phyloP scores from a whole-genome alignment of 2,113 vertebrate genomes.

The Scomber japonicus region DNA sequence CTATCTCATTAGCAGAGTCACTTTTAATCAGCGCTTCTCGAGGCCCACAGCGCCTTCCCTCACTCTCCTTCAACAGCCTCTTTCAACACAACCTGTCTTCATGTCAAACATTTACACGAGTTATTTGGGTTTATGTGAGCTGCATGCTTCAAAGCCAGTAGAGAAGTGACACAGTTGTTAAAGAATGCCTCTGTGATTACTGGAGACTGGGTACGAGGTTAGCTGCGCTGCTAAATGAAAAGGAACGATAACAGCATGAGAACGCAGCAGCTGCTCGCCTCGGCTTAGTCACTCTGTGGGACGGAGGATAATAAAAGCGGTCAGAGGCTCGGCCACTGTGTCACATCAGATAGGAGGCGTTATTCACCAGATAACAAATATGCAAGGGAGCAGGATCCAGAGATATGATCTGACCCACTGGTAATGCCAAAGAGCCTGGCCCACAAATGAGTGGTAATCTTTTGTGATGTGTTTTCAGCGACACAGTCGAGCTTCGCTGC shows the following conservation, averaged over 20 bases:
- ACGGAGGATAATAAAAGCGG: slow-evolving; percentile 59
- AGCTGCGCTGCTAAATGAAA: slow-evolving; percentile 67
- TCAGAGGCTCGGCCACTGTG: slow-evolving; percentile 50
- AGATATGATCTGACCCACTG: slow-evolving; percentile 65
- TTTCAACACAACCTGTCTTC: slow-evolving; percentile 60
- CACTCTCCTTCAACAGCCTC: slow-evolving; percentile 41
- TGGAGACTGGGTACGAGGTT: slow-evolving; percentile 60
- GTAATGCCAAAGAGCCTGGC: slow-evolving; percentile 49
- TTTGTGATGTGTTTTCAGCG: slow-evolving; percentile 46
- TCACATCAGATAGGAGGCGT: slow-evolving; percentile 71
- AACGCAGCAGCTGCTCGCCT: slow-evolving; percentile 68
- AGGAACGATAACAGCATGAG: slow-evolving; percentile 65
- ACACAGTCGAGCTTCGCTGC: slow-evolving; percentile 38
- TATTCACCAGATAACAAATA: slow-evolving; percentile 57
- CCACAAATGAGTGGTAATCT: slow-evolving; percentile 46
- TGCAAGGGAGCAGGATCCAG: slow-evolving; percentile 30
- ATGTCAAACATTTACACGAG: slow-evolving; percentile 65
- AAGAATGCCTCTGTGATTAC: slow-evolving; percentile 78
- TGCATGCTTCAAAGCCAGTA: slow-evolving; percentile 67
- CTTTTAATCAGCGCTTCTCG: slow-evolving; percentile 23
- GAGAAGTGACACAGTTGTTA: slow-evolving; percentile 68
- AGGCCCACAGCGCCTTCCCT: slow-evolving; percentile 1
- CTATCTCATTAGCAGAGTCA: slow-evolving; percentile 40
- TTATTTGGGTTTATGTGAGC: slow-evolving; percentile 67
- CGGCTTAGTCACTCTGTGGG: slow-evolving; percentile 57